These are phyloP conservation scores for Caenorhabditis uteleia DNA, from an alignment of 2,888 invertebrate species.

Conservation along the genomic window DNA sequence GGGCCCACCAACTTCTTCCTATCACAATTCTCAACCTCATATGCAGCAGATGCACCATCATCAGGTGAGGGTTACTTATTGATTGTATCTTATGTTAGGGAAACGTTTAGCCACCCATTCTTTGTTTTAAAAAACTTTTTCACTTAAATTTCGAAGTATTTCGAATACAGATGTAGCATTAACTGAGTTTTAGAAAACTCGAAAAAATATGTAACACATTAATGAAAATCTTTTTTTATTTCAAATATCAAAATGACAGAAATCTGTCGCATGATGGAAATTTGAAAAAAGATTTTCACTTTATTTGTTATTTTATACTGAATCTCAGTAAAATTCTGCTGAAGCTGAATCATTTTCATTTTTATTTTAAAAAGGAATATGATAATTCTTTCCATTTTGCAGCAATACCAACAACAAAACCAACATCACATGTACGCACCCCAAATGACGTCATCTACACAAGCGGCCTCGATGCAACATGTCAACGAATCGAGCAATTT, in stretches of 20 bases:
- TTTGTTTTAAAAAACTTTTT: no score
- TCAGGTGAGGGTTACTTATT: slow-evolving; percentile 10
- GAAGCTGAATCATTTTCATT: not conserved
- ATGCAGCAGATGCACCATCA: slow-evolving; percentile 31
- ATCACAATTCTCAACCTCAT: slow-evolving; percentile 19
- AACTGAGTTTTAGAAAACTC: no score
- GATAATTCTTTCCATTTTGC: no score
- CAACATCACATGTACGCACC: slow-evolving; percentile 36
- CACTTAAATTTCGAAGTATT: no score
- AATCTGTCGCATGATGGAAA: not conserved
- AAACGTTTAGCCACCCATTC: no score
- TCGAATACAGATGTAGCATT: no score
- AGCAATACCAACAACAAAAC: slow-evolving; percentile 6
- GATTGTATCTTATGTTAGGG: no score
- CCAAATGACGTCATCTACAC: slow-evolving; percentile 6
- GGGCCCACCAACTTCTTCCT: slow-evolving; percentile 12
- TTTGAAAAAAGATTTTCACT: not conserved
- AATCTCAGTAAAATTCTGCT: no score
- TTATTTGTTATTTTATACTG: slow-evolving; percentile 1
- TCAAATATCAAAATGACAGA: not conserved
- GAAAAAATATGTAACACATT: no score
- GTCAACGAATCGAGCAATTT: slow-evolving; percentile 53
- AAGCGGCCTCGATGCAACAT: slow-evolving; percentile 18
- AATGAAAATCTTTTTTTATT: not conserved
- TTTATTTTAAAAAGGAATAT: not conserved